Conservation (phyloP, 1,140 invertebrate species). For the Polypedilum pembai region DNA sequence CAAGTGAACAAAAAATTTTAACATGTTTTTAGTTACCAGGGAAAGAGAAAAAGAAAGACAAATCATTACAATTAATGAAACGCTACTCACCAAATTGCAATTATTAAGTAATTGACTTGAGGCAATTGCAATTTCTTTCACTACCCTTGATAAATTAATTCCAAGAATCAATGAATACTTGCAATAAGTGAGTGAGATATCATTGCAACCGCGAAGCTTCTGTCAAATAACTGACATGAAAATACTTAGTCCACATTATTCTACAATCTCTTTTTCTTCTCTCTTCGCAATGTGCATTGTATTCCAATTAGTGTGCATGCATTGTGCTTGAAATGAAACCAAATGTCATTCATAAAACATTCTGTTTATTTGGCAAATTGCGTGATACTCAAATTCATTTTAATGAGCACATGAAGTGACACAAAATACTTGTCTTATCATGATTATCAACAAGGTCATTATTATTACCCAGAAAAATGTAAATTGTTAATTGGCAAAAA, state of each 20-base stretch:
- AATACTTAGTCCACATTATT: neutral
- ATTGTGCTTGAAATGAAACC: neutral
- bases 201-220: neutral
- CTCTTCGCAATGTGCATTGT: neutral
- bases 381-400: neutral
- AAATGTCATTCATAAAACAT: neutral
- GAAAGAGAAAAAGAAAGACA: no score
- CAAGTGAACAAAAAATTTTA: no score
- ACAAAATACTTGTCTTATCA: no score
- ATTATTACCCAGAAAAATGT: no score
- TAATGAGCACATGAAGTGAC: no score
- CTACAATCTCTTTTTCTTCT: neutral
- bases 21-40: no score
- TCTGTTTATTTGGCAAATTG: neutral
- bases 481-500: no score
- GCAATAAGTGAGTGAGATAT: neutral
- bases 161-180: neutral
- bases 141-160: neutral
- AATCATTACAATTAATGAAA: no score
- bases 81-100: neutral
- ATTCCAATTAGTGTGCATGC: slow-evolving; percentile 9
- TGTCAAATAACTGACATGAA: neutral
- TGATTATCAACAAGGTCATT: no score
- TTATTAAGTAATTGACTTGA: neutral
- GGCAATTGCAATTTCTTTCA: slow-evolving; percentile 2